Base-by-base conservation (phyloP, 2,888 invertebrate species). In the Pycnomerus fuliginosus region DNA sequence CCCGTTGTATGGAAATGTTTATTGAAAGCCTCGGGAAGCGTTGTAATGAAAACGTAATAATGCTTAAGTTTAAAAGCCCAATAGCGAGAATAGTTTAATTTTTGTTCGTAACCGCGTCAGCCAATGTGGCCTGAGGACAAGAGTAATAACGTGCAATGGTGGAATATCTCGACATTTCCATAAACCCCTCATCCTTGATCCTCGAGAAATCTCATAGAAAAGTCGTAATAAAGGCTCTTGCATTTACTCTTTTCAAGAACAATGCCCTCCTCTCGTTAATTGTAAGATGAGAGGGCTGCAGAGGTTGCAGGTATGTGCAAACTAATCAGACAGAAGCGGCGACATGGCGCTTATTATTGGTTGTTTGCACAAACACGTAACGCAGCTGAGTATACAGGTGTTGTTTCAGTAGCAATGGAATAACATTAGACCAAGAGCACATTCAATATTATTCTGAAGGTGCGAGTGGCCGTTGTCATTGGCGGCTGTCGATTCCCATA, bases 401-500 rank as follows among this genome's bases (percentile, higher is more conserved):
- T 40, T 41, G 42, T 25, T 46, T 35, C 35, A 20, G 14, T 41
- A 25, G 31, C 31, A 16, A 16, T 24, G 32, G 11, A 46, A 46
- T 46, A 42, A 46, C 46, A 41, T 29, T 17, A 41, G 16, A 12
- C 28, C 25, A 32, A 46, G 42, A 23, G 46, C 41, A 46, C 37
- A 34, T 46, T 46, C 46, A 46, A 46, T 46, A 46, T 46, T 46
- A 29, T 46, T 46, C 41, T 14, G 34, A 22, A 30, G 38, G 29
- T 22, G 24, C 29, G 23, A 23, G 38, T 30, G 38, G n/a, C n/a
- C n/a, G 22, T 16, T 38, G 38, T 38, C 38, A 38, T 16, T 38
- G 16, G 30, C 38, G 30, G 29, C 29, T 30, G 38, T 10, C 29
- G 3, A 23, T 29, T 38, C 38, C 23, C 38, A 29, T 15, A 7